These are phyloP conservation scores for Drosophila oshimai DNA, from an alignment of 1,140 invertebrate species.

Conservation along the genomic window DNA sequence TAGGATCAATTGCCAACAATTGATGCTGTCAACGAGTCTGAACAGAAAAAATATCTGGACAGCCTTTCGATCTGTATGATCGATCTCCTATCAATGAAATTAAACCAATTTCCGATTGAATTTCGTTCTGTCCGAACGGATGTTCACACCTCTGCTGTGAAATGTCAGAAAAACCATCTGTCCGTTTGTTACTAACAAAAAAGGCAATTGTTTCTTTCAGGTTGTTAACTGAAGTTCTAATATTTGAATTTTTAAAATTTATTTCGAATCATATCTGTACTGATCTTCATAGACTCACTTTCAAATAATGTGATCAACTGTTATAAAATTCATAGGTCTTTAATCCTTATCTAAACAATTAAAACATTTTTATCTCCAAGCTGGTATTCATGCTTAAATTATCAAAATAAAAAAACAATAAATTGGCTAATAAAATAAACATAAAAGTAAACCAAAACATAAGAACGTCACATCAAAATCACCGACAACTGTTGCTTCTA, in stretches of 20 bases:
- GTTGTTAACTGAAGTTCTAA: too few relatives aligned
- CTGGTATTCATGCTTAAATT: background rate
- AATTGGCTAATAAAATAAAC: background rate
- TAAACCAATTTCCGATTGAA: conserved; percentile 9
- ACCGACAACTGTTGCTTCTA: background rate
- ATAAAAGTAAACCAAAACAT: background rate
- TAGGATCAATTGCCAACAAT: conserved; percentile 52
- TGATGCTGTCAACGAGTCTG: conserved; percentile 48
- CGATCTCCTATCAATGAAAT: conserved; percentile 3
- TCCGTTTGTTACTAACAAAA: background rate
- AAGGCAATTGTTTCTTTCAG: background rate
- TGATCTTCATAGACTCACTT: too few relatives aligned
- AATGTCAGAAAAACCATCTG: background rate
- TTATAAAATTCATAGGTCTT: too few relatives aligned
- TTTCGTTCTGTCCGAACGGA: background rate
- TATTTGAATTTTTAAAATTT: too few relatives aligned
- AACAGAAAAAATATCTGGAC: conserved; percentile 4
- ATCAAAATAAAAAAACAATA: background rate
- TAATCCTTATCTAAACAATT: background rate
- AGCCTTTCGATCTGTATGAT: background rate
- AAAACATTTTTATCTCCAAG: background rate
- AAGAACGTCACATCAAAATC: background rate
- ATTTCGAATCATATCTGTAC: too few relatives aligned
- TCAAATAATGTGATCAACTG: too few relatives aligned
- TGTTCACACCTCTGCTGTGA: conserved; percentile 7